These are phyloP conservation scores for Leptinotarsa lineolata DNA, from an alignment of 1,140 invertebrate species.

Conservation along the genomic window DNA sequence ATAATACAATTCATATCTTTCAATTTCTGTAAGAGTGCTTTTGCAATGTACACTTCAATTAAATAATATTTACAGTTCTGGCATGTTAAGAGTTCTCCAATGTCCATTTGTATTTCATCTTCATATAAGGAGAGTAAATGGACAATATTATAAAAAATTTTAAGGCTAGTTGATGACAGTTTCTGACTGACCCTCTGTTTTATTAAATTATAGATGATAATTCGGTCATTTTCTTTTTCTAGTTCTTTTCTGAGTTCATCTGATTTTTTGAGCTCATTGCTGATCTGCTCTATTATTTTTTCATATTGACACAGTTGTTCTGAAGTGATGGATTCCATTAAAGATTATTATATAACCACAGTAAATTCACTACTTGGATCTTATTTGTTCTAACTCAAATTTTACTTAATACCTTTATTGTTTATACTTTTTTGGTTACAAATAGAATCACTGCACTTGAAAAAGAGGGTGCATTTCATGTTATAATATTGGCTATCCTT, in stretches of 20 bases:
- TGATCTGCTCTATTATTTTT: conserved; percentile 13
- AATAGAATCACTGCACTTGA: too few relatives aligned
- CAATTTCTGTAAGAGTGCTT: conserved; percentile 9
- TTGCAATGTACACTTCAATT: conserved; percentile 16
- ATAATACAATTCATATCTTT: conserved; percentile 2
- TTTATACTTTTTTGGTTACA: too few relatives aligned
- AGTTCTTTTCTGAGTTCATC: conserved; percentile 8
- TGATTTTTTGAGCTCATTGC: conserved; percentile 9
- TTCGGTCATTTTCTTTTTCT: conserved; percentile 15
- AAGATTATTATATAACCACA: background rate
- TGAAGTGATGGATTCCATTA: conserved; percentile 16
- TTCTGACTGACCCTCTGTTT: background rate
- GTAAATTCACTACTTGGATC: background rate
- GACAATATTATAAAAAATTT: conserved; percentile 13
- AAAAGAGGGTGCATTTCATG: too few relatives aligned
- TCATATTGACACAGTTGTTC: conserved; percentile 3
- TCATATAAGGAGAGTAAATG: conserved; percentile 14
- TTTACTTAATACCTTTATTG: too few relatives aligned
- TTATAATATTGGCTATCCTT: too few relatives aligned
- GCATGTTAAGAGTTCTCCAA: background rate
- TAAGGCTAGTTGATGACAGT: conserved; percentile 6
- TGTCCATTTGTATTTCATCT: background rate
- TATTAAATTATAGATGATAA: conserved; percentile 7
- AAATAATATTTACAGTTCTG: conserved; percentile 19
- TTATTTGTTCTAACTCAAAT: background rate